These are phyloP conservation scores for Metalampra italica DNA, from an alignment of 2,888 invertebrate species.

Conservation along the genomic window DNA sequence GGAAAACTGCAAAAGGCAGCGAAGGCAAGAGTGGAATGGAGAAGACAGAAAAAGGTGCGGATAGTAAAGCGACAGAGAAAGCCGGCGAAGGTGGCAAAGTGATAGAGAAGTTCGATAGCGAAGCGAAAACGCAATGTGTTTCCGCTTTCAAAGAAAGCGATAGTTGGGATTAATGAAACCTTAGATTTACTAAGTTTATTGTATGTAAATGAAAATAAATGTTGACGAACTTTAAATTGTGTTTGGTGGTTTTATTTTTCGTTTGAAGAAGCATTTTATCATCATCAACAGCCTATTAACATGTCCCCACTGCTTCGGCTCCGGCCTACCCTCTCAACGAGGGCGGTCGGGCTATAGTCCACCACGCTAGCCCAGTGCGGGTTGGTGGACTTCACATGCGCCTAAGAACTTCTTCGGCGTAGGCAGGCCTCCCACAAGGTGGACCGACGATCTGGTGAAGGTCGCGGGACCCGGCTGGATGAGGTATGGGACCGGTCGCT, in stretches of 20 bases:
- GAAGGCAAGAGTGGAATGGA: slow-evolving; percentile 5
- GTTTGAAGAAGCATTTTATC: no score
- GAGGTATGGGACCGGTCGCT: no score
- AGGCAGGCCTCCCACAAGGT: no score
- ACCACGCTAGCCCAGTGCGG: no score
- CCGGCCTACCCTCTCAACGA: no score
- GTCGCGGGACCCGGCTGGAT: no score
- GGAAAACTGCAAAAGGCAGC: slow-evolving; percentile 24
- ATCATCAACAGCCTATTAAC: no score
- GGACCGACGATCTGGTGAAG: no score
- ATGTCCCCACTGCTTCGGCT: no score
- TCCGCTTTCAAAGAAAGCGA: slow-evolving; percentile 64
- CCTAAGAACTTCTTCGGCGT: no score
- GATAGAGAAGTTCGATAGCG: slow-evolving; percentile 40
- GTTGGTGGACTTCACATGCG: no score
- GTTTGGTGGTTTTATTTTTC: slow-evolving; percentile 16
- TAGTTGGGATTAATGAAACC: slow-evolving; percentile 50
- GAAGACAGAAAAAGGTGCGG: not conserved
- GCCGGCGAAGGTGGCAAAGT: slow-evolving; percentile 30
- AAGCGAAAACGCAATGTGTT: slow-evolving; percentile 43
- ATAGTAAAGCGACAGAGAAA: slow-evolving; percentile 29
- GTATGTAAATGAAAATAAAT: slow-evolving; percentile 23
- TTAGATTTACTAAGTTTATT: not conserved
- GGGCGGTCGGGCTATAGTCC: no score
- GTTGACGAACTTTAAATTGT: slow-evolving; percentile 15